Percentiles rank a stretch among this genome's conserved stretches.
Conservation (phyloP, 2,797 vertebrate genomes). For the Dicrostonyx torquatus region DNA sequence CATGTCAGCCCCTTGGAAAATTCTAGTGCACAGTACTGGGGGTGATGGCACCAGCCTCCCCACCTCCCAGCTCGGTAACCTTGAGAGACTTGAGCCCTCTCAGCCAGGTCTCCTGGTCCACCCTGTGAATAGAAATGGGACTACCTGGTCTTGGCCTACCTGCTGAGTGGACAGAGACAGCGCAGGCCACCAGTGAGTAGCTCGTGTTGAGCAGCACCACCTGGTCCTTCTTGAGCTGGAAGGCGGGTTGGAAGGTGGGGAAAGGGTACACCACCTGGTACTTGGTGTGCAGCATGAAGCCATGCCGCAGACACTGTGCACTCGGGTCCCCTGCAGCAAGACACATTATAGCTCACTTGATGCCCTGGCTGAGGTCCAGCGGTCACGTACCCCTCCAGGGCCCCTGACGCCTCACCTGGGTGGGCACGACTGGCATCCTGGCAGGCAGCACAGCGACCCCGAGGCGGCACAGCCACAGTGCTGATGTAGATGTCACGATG, state of each 20-base stretch:
- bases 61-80: neutral
- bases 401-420: constrained; percentile 87
- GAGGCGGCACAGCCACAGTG: constrained; percentile 91
- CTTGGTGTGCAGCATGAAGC: constrained; percentile 94
- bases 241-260: constrained; percentile 96
- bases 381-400: rapidly evolving
- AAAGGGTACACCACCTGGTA: constrained; percentile 98
- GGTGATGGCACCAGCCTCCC: neutral
- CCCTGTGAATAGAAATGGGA: neutral
- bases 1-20: neutral
- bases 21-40: neutral
- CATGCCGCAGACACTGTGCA: constrained; percentile 92
- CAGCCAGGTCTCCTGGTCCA: neutral
- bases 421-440: constrained; percentile 86
- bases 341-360: neutral
- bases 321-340: constrained; percentile 83
- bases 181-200: constrained; percentile 95
- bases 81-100: neutral
- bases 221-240: constrained; percentile 97
- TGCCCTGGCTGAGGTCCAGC: neutral
- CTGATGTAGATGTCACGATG: constrained; percentile 96
- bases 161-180: constrained; percentile 89
- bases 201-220: constrained; percentile 96
- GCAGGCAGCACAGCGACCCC: constrained; percentile 89
- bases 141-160: constrained; percentile 71